Base-by-base conservation (phyloP, 2,113 vertebrate genomes). In the Lampris incognitus region DNA sequence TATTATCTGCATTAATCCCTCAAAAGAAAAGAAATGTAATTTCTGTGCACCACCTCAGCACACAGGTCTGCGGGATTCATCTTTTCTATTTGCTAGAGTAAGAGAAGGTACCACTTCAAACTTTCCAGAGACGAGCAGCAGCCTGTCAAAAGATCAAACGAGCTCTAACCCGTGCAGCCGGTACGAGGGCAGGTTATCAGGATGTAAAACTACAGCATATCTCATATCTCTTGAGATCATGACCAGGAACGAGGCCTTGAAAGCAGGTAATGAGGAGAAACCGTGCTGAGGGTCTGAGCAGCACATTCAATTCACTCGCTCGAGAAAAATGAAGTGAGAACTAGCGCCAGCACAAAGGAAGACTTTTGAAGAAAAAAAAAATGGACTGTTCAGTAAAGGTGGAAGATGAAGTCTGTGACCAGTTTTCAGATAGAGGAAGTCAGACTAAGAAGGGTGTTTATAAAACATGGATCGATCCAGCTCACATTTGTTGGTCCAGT, bases 241-340 rank as follows among this genome's bases (percentile, higher is more conserved):
- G 44, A 74, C 49, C 4, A 44, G 63, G 69, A 63, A 63, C 59
- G 61, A 70, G 48, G 63, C 11, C 54, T 65, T 67, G 62, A 61
- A 58, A 76, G 61, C 41, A 68, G 67, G 38, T 72, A 56, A 11
- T 13, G 50, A 46, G 49, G 1, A 44, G 37, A 66, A 64, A 58
- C 1, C 57, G 69, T 46, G 4, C 44, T 5, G 52, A 66, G 36
- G n/a, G 50, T 1, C 50, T 42, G 24, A 24, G 24, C 24, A 24
- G 24, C 24, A 24, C 24, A 24, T 24, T 24, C 24, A 24, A 24
- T 68, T 11, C 59, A 10, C 42, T 1, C 36, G 75, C 40, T 69
- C 54, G 54, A 41, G 56, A 58, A 74, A 37, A 63, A n/a, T 69
- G 44, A 24, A 70, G 81, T 64, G 72, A 72, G 63, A 65, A 64